Percentiles rank a stretch among this genome's conserved stretches.
Evolutionary conservation across 2,888 invertebrate species (phyloP).

Genomic region (Cetonia aurata): DNA sequence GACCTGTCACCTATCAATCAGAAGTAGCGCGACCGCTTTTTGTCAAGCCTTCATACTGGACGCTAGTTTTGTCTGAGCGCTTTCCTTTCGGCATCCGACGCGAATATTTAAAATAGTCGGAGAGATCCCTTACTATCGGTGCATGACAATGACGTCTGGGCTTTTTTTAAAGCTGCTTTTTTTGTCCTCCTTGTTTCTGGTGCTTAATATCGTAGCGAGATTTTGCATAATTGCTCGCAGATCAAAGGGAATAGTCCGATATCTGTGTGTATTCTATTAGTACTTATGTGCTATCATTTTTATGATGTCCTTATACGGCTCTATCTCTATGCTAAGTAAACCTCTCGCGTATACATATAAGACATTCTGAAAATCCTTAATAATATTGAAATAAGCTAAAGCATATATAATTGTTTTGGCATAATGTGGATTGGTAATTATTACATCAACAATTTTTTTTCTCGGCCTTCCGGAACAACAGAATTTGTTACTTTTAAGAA

Average conservation of each 20-base stretch:
- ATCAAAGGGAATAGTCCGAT: background rate
- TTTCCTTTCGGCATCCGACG: constrained; percentile 57
- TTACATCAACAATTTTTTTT: too few species aligned
- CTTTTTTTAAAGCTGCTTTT: background rate
- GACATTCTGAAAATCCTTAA: too few species aligned
- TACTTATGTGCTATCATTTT: background rate
- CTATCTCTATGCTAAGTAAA: too few species aligned
- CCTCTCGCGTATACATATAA: too few species aligned
- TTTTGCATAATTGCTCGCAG: background rate
- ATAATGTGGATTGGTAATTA: too few species aligned
- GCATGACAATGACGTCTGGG: constrained; percentile 50
- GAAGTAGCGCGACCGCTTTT: constrained; percentile 67
- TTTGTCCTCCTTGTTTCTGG: background rate
- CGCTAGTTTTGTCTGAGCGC: constrained; percentile 62
- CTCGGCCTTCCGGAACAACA: too few species aligned
- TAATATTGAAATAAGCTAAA: too few species aligned
- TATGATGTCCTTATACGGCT: too few species aligned
- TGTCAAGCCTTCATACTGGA: constrained; percentile 67
- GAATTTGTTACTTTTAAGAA: too few species aligned
- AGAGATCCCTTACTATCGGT: constrained; percentile 51
- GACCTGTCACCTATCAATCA: constrained; percentile 68
- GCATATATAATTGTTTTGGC: too few species aligned
- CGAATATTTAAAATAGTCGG: constrained; percentile 66
- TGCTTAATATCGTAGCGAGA: background rate
- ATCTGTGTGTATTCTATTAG: background rate